Evolutionary conservation across 2,797 vertebrate genomes (phyloP).

Genomic region (Macropus fuliginosus): DNA sequence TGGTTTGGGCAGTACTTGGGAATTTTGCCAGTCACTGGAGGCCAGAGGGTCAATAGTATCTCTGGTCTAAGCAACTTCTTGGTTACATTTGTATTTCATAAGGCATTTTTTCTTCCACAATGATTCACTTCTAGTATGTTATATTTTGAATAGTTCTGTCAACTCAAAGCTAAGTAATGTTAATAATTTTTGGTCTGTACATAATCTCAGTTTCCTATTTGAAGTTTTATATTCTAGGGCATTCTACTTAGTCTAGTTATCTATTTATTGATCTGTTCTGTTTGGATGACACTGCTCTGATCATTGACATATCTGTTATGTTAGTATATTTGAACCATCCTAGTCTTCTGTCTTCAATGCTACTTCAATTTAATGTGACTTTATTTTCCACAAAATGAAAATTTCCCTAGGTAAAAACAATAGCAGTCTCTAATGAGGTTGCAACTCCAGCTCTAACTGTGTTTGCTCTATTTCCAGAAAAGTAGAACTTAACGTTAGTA

Average conservation of each 20-base stretch:
- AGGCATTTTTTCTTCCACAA: background rate
- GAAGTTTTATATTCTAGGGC: background rate
- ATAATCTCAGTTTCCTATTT: background rate
- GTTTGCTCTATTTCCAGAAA: background rate
- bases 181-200: background rate
- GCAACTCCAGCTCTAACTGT: background rate
- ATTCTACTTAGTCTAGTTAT: background rate
- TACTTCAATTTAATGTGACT: conserved; percentile 14
- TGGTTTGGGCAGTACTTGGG: background rate
- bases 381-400: background rate
- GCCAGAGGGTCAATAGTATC: background rate
- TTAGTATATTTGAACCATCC: background rate
- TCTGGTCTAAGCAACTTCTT: background rate
- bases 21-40: background rate
- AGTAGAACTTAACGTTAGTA: conserved; percentile 10
- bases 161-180: conserved; percentile 3
- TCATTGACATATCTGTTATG: background rate
- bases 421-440: background rate
- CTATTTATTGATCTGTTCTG: background rate
- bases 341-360: background rate
- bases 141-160: background rate
- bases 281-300: background rate
- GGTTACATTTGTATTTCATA: conserved; percentile 3
- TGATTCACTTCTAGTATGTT: conserved; percentile 3
- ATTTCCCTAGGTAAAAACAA: background rate